Percentiles rank a stretch among this genome's conserved stretches.
These are phyloP conservation scores for Oreortyx pictus DNA, from an alignment of 2,797 vertebrate genomes.

Conservation along the genomic window DNA sequence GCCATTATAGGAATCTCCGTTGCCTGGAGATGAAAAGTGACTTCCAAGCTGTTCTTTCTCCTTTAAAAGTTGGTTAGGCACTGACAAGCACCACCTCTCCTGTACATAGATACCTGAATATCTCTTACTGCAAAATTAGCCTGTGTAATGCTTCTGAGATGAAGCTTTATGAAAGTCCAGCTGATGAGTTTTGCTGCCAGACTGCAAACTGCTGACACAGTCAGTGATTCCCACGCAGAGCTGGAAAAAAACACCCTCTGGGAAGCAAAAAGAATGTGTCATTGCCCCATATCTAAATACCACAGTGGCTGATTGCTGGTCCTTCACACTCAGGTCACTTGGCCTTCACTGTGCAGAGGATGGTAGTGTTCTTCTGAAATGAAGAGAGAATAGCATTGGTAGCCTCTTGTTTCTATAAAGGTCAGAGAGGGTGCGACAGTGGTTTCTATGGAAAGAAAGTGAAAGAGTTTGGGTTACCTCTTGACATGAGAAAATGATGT, in stretches of 20 bases:
- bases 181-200: constrained; percentile 38
- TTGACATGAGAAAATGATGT: background rate
- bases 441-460: background rate
- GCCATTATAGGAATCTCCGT: background rate
- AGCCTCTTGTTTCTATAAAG: background rate
- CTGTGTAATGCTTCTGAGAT: background rate
- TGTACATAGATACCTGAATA: background rate
- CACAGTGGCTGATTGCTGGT: background rate
- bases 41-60: constrained; percentile 36
- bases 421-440: background rate
- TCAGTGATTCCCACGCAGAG: constrained; percentile 27
- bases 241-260: constrained; percentile 34
- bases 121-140: background rate
- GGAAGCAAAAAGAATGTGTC: background rate
- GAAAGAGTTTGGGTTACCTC: background rate
- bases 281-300: constrained; percentile 30
- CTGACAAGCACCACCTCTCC: background rate
- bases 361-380: background rate
- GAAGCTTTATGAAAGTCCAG: background rate
- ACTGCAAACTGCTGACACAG: constrained; percentile 16
- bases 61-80: constrained; percentile 16
- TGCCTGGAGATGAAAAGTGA: constrained; percentile 6
- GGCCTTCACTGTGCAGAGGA: background rate
- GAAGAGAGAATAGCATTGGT: background rate
- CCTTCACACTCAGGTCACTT: background rate